phyloP scores from a whole-genome alignment of 1,140 invertebrate genomes.

The Leptoteleia sp. region DNA sequence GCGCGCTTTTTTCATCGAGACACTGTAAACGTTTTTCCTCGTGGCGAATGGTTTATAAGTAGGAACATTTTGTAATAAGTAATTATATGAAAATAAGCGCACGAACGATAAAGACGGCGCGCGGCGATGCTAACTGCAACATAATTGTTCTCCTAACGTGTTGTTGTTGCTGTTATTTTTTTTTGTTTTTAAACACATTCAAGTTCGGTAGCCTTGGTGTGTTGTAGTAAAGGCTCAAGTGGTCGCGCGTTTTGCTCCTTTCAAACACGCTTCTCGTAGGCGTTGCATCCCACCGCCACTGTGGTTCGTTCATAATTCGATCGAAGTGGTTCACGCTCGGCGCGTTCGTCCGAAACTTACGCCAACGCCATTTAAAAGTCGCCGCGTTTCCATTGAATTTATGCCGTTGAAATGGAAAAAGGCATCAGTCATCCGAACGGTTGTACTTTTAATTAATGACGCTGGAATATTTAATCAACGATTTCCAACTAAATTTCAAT shows the following conservation, averaged over 20 bases:
- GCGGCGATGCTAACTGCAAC: slow-evolving; percentile 23
- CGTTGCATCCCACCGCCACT: slow-evolving; percentile 57
- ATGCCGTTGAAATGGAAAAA: no score
- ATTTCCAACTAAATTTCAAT: no score
- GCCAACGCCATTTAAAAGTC: slow-evolving; percentile 11
- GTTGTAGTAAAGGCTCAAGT: slow-evolving; percentile 48
- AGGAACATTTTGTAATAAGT: slow-evolving; percentile 30
- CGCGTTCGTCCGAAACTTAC: slow-evolving; percentile 43
- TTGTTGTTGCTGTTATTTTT: no score
- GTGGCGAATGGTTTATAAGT: slow-evolving; percentile 44
- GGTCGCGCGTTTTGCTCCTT: slow-evolving; percentile 50
- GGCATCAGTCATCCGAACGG: no score
- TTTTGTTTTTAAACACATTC: slow-evolving; percentile 7
- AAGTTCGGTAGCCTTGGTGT: slow-evolving; percentile 53
- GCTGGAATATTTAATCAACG: no score
- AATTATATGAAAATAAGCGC: slow-evolving; percentile 45
- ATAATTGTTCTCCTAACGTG: slow-evolving; percentile 48
- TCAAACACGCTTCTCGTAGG: slow-evolving; percentile 50
- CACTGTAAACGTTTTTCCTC: slow-evolving; percentile 58
- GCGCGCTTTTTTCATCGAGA: slow-evolving; percentile 15
- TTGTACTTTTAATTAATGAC: no score
- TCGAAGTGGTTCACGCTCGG: slow-evolving; percentile 53
- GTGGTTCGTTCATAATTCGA: slow-evolving; percentile 58
- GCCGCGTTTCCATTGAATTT: background rate
- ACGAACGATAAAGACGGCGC: no score